Evolutionary conservation across 2,797 vertebrate species (phyloP).

Genomic region (Pteronotus mesoamericanus): DNA sequence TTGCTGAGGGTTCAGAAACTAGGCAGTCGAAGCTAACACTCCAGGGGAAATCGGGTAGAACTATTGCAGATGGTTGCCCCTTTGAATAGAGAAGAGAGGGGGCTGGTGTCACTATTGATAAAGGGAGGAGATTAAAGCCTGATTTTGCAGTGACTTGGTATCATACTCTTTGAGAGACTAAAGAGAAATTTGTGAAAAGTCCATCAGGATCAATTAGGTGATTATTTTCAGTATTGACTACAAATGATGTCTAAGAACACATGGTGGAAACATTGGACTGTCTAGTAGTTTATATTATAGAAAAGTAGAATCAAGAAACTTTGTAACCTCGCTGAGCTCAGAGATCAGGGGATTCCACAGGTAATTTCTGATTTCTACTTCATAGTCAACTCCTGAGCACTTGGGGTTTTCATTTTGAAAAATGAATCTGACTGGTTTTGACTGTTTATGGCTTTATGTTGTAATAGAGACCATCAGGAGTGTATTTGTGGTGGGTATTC

Average conservation of each 20-base stretch:
- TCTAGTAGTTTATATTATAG: not conserved
- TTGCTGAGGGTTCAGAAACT: slow-evolving; percentile 70
- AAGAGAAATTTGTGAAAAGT: slow-evolving; percentile 60
- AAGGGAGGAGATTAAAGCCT: slow-evolving; percentile 54
- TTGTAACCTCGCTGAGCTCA: not conserved
- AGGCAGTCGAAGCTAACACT: slow-evolving; percentile 64
- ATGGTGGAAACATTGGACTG: not conserved
- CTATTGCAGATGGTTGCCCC: slow-evolving; percentile 67
- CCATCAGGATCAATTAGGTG: slow-evolving; percentile 39
- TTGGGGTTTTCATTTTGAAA: not conserved
- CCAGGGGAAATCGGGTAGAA: slow-evolving; percentile 68
- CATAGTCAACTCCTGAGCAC: not conserved
- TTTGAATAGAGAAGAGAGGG: slow-evolving; percentile 45
- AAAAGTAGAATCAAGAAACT: not conserved
- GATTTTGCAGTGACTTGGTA: slow-evolving; percentile 39
- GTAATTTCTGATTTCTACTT: not conserved
- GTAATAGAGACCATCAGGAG: not conserved
- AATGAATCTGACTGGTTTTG: not conserved
- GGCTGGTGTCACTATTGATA: slow-evolving; percentile 45
- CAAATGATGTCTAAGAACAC: not conserved
- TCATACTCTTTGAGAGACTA: slow-evolving; percentile 8
- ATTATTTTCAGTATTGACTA: slow-evolving; percentile 51
- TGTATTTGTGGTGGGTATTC: not conserved
- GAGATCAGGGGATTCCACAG: not conserved
- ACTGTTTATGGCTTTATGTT: not conserved